These are phyloP conservation scores for Oreochromis niloticus DNA, from an alignment of 2,113 vertebrate species.

Conservation along the genomic window DNA sequence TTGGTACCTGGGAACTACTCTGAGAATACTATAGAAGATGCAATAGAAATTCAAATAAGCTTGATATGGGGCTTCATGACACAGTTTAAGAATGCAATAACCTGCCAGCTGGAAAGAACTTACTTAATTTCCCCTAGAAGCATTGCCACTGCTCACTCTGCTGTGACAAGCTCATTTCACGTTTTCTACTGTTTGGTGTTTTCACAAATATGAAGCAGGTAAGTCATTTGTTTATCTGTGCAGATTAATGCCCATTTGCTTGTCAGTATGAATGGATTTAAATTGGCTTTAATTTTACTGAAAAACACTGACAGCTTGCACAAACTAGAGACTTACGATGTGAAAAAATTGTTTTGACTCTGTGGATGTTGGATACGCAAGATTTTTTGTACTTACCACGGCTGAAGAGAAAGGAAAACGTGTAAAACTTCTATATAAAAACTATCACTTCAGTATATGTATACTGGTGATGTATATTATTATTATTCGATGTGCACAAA, in stretches of 20 bases:
- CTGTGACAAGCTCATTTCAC: background rate
- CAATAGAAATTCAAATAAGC: constrained; percentile 25
- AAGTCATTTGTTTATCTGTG: background rate
- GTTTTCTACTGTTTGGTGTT: background rate
- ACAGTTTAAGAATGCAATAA: background rate
- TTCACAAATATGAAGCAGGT: background rate
- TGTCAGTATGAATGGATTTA: background rate
- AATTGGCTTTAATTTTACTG: background rate
- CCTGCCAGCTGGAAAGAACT: background rate
- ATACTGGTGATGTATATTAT: constrained; percentile 1
- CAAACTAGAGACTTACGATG: background rate
- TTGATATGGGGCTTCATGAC: background rate
- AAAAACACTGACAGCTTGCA: background rate
- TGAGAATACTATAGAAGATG: background rate
- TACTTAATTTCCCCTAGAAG: constrained; percentile 2
- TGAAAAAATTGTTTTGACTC: background rate
- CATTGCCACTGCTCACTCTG: background rate
- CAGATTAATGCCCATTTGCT: background rate
- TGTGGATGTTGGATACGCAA: background rate
- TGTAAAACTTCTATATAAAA: background rate
- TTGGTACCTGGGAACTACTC: background rate
- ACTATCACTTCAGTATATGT: background rate
- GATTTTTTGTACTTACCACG: background rate
- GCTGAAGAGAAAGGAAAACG: background rate
- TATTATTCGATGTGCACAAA: constrained; percentile 15